phyloP scores from a whole-genome alignment of 2,797 vertebrate species.

The Falco peregrinus region DNA sequence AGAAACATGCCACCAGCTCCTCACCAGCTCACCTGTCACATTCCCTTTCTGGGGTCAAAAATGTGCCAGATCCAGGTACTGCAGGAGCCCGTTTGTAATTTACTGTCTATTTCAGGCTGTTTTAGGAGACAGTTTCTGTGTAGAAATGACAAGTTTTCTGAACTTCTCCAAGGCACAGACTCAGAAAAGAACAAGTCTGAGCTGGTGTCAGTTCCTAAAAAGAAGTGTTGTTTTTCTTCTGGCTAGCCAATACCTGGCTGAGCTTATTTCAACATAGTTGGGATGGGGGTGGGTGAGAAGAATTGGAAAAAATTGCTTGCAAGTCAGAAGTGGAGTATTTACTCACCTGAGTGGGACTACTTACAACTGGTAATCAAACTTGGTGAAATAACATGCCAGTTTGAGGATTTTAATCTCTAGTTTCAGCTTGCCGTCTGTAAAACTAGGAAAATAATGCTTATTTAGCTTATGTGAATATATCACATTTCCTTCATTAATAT shows the following conservation, averaged over 20 bases:
- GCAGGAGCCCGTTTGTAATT: neutral
- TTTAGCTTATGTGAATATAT: neutral
- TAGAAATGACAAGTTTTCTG: conserved; percentile 39
- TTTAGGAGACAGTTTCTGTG: neutral
- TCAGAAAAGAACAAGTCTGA: conserved; percentile 37
- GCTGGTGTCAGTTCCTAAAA: conserved; percentile 47
- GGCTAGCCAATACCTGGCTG: conserved; percentile 27
- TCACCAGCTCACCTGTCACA: neutral
- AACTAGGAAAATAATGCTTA: neutral
- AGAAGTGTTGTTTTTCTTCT: conserved; percentile 47
- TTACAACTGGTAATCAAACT: conserved; percentile 9
- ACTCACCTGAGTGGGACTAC: neutral
- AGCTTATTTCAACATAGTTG: conserved; percentile 21
- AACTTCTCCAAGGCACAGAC: conserved; percentile 7
- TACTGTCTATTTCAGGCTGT: conserved; percentile 3
- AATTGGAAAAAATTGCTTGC: conserved; percentile 13
- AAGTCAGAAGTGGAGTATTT: conserved; percentile 25
- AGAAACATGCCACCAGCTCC: neutral
- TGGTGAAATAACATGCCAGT: conserved; percentile 6
- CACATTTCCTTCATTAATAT: neutral
- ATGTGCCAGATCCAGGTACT: neutral
- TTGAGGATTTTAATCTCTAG: neutral
- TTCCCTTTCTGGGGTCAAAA: neutral
- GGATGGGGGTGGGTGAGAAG: neutral
- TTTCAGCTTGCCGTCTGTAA: neutral